Evolutionary conservation across 2,113 vertebrate species (phyloP).

Genomic region (Acinonyx jubatus): DNA sequence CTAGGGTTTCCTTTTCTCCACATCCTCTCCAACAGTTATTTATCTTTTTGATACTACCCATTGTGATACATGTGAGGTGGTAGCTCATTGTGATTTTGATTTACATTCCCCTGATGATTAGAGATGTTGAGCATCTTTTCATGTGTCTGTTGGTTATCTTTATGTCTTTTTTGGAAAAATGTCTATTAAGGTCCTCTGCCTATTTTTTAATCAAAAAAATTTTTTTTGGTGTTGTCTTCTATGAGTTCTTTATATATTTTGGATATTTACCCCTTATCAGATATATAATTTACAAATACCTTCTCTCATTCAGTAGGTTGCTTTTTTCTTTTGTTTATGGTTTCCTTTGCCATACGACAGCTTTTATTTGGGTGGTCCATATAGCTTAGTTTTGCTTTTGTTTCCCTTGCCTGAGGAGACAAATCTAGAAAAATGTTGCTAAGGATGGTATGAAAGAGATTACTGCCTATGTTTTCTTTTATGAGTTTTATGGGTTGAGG

Average conservation of each 20-base stretch:
- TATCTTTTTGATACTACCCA: neutral
- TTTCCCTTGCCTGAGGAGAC: neutral
- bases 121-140: neutral
- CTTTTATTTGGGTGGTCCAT: neutral
- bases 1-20: neutral
- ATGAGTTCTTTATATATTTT: neutral
- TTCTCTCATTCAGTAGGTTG: neutral
- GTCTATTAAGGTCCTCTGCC: neutral
- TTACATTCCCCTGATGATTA: neutral
- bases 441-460: neutral
- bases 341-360: neutral
- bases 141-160: neutral
- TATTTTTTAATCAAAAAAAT: neutral
- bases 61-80: neutral
- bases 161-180: neutral
- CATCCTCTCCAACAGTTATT: neutral
- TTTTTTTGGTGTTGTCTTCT: neutral
- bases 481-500: neutral
- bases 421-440: neutral
- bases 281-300: neutral
- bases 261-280: neutral
- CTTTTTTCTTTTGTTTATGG: neutral
- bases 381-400: neutral
- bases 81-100: neutral
- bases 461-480: neutral